A percentile compares a stretch with the other conserved stretches of the same genome.
phyloP scores from a whole-genome alignment of 2,888 invertebrate species.

The Drymonia ruficornis region DNA sequence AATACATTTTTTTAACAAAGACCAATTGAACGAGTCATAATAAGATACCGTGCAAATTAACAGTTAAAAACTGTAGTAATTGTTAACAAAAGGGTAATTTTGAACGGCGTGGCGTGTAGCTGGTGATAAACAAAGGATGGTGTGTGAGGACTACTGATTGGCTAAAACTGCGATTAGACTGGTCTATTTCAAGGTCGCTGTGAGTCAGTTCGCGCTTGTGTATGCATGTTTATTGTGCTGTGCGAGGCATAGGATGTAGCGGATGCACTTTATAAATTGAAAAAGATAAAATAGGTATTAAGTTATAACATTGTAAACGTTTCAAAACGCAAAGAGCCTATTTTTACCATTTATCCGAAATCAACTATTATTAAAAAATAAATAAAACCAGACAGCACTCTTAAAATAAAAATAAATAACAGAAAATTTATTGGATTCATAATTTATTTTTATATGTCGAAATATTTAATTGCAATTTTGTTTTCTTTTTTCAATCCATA shows the following conservation, averaged over 20 bases:
- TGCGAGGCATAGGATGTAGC: constrained; percentile 39
- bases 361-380: too few relatives aligned
- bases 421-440: too few relatives aligned
- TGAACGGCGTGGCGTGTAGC: constrained; percentile 55
- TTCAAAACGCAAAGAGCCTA: too few relatives aligned
- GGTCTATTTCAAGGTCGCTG: constrained; percentile 75
- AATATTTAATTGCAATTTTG: too few relatives aligned
- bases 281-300: not conserved
- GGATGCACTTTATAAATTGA: constrained; percentile 16
- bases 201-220: constrained; percentile 73
- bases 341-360: too few relatives aligned
- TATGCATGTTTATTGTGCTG: constrained; percentile 54
- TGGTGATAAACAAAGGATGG: constrained; percentile 70
- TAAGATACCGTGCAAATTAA: constrained; percentile 18
- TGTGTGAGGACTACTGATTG: constrained; percentile 74
- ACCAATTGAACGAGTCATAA: constrained; percentile 15
- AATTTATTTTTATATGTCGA: too few relatives aligned
- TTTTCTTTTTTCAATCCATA: too few relatives aligned
- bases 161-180: constrained; percentile 79
- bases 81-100: constrained; percentile 54
- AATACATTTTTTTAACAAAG: constrained; percentile 19
- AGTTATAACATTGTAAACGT: not conserved
- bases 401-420: too few relatives aligned
- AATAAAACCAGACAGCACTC: too few relatives aligned
- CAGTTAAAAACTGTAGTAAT: constrained; percentile 24